A percentile compares a stretch with the other conserved stretches of the same genome.
These are phyloP conservation scores for Potamilus streckersoni DNA, from an alignment of 1,140 invertebrate genomes.

Conservation along the genomic window DNA sequence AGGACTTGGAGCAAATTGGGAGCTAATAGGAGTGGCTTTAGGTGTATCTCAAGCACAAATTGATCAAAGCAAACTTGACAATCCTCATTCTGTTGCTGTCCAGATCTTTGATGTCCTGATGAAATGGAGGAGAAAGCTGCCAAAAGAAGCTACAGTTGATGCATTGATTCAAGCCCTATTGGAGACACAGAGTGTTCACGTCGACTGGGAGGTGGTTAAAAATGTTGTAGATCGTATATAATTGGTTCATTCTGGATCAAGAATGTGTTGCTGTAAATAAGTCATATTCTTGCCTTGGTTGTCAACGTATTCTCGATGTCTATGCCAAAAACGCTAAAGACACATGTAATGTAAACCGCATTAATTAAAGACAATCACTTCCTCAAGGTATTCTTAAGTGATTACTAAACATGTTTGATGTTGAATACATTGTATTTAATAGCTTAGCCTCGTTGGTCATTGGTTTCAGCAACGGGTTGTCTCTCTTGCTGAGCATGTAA, in stretches of 20 bases:
- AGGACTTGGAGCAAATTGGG: conserved; percentile 27
- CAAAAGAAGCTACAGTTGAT: conserved; percentile 9
- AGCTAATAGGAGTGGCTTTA: conserved; percentile 23
- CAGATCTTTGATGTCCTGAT: conserved; percentile 27
- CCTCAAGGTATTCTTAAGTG: too few relatives aligned
- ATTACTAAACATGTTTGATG: too few relatives aligned
- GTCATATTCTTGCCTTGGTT: too few relatives aligned
- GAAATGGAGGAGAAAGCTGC: conserved; percentile 16
- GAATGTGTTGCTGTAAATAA: neutral
- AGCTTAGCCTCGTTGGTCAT: too few relatives aligned
- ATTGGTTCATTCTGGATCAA: too few relatives aligned
- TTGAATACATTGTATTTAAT: too few relatives aligned
- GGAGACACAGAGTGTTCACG: conserved; percentile 12
- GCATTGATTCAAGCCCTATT: conserved; percentile 17
- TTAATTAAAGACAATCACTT: too few relatives aligned
- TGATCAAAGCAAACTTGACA: conserved; percentile 26
- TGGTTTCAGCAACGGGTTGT: too few relatives aligned
- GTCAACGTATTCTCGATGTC: too few relatives aligned
- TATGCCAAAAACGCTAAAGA: too few relatives aligned
- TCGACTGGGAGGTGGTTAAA: conserved; percentile 25
- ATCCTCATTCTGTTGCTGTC: conserved; percentile 17
- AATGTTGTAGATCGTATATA: conserved; percentile 26
- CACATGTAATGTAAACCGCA: too few relatives aligned
- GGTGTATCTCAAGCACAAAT: conserved; percentile 16
- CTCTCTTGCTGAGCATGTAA: too few relatives aligned